Conservation (phyloP, 2,797 vertebrate species). For the Aulostomus chinensis region DNA sequence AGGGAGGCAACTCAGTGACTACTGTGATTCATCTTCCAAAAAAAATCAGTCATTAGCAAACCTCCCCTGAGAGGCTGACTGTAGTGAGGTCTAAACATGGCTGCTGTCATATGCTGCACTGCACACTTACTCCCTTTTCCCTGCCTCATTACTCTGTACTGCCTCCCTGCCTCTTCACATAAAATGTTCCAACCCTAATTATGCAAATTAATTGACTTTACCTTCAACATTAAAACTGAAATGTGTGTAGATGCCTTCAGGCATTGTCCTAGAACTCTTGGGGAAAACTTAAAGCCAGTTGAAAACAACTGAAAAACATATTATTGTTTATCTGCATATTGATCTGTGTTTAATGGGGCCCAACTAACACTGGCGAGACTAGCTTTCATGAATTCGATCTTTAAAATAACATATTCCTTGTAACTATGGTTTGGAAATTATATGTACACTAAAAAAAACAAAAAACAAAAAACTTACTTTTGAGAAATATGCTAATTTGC, state of each 20-base stretch:
- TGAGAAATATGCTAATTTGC: too few relatives aligned
- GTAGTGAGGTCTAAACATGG: conserved; percentile 48
- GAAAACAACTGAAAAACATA: too few relatives aligned
- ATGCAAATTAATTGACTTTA: conserved; percentile 57
- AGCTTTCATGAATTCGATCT: too few relatives aligned
- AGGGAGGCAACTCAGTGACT: conserved; percentile 3
- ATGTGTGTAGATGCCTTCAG: conserved; percentile 39
- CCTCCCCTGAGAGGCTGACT: conserved; percentile 35
- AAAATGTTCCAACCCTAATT: conserved; percentile 54
- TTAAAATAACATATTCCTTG: too few relatives aligned
- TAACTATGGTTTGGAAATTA: too few relatives aligned
- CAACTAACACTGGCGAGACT: too few relatives aligned
- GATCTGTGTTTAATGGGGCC: too few relatives aligned
- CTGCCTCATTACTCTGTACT: conserved; percentile 57
- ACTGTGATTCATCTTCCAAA: conserved; percentile 47
- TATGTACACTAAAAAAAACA: too few relatives aligned
- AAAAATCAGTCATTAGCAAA: conserved; percentile 62
- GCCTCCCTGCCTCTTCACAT: conserved; percentile 37
- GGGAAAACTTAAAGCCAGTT: too few relatives aligned
- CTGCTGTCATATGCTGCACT: conserved; percentile 46
- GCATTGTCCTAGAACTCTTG: conserved; percentile 19
- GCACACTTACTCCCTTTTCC: conserved; percentile 45
- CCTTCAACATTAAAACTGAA: conserved; percentile 36
- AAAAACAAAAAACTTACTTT: too few relatives aligned
- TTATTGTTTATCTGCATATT: too few relatives aligned